These are phyloP conservation scores for Oxyura jamaicensis DNA, from an alignment of 2,113 vertebrate genomes.

Conservation along the genomic window DNA sequence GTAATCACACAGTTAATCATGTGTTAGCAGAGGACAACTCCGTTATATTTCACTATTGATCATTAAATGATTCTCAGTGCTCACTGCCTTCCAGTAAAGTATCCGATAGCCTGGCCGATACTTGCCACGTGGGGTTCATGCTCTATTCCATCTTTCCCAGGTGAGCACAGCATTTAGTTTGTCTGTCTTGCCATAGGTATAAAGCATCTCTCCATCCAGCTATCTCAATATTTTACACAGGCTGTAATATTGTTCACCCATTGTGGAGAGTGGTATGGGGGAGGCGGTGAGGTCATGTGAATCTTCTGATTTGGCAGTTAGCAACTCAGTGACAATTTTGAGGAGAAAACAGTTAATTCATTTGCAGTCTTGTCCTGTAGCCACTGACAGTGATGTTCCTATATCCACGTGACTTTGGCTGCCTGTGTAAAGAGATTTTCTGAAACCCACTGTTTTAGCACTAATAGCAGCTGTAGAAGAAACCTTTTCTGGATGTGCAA, in stretches of 20 bases:
- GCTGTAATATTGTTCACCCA: rapidly evolving
- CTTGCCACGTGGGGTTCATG: rapidly evolving
- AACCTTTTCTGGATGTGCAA: background rate
- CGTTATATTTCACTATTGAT: background rate
- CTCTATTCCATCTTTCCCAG: background rate
- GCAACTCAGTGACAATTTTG: background rate
- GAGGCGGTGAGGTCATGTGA: background rate
- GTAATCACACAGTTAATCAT: rapidly evolving
- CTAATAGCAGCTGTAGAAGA: background rate
- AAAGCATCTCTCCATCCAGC: background rate
- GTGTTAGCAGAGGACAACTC: background rate
- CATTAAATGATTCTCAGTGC: background rate
- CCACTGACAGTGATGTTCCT: background rate
- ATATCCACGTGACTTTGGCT: background rate
- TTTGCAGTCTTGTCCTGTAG: background rate
- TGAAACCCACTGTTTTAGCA: background rate
- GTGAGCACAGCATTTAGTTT: background rate
- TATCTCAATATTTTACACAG: background rate
- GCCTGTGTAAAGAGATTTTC: background rate
- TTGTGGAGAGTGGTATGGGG: background rate
- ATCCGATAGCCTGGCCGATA: background rate
- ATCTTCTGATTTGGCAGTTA: background rate
- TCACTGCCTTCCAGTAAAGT: background rate
- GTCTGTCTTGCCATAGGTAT: background rate
- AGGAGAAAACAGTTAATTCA: background rate